A percentile compares a stretch with the other conserved stretches of the same genome.
Conservation (phyloP, 2,888 invertebrate species). For the Punctoribates punctum region DNA sequence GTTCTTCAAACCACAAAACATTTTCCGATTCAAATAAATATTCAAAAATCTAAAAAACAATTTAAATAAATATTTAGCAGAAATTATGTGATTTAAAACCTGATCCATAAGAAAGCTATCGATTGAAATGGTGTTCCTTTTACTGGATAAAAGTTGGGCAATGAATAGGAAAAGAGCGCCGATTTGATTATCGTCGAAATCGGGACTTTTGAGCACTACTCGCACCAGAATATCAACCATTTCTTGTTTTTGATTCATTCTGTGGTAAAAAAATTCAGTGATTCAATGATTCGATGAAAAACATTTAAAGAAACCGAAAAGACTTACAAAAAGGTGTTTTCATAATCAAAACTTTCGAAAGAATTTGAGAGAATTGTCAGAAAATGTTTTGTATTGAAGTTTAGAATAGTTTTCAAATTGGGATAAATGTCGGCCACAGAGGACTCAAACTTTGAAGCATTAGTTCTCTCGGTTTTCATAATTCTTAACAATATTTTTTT, state of each 20-base stretch:
- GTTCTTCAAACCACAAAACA: slow-evolving; percentile 58
- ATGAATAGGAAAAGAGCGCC: slow-evolving; percentile 65
- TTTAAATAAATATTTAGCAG: not conserved
- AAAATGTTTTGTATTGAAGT: slow-evolving; percentile 78
- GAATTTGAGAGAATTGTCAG: slow-evolving; percentile 78
- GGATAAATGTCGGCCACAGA: slow-evolving; percentile 55
- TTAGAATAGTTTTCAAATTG: slow-evolving; percentile 60
- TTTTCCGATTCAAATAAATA: slow-evolving; percentile 56
- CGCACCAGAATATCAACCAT: slow-evolving; percentile 73
- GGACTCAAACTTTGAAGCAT: slow-evolving; percentile 34
- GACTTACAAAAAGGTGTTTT: slow-evolving; percentile 59
- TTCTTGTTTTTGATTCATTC: slow-evolving; percentile 62
- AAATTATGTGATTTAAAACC: slow-evolving; percentile 49
- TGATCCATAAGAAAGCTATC: slow-evolving; percentile 62
- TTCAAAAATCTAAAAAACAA: slow-evolving; percentile 48
- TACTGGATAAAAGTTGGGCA: slow-evolving; percentile 62
- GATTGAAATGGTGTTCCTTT: slow-evolving; percentile 55
- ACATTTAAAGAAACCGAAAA: slow-evolving; percentile 49
- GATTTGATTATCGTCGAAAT: slow-evolving; percentile 64
- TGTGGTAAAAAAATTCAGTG: not conserved
- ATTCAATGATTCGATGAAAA: not conserved
- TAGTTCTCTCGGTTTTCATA: slow-evolving; percentile 58
- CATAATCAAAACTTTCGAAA: slow-evolving; percentile 75
- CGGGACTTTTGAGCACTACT: slow-evolving; percentile 64
- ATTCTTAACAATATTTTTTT: slow-evolving; percentile 68